phyloP scores from a whole-genome alignment of 2,888 invertebrate species.

The Hydropsyche betteni region DNA sequence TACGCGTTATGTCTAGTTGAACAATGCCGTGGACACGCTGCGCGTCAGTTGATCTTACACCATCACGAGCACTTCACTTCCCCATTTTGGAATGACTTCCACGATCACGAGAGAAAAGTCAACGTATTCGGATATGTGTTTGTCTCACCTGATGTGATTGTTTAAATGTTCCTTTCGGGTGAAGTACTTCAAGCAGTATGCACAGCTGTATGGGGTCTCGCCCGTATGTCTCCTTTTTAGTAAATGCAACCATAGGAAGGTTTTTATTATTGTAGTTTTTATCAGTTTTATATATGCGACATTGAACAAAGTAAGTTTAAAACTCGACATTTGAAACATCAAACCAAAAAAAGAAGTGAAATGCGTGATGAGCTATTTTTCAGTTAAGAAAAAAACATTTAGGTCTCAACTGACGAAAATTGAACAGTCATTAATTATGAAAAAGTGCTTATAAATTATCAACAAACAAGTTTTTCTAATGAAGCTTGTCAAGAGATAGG shows the following conservation, averaged over 20 bases:
- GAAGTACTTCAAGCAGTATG: constrained; percentile 70
- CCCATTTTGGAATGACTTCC: constrained; percentile 30
- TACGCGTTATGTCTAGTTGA: background rate
- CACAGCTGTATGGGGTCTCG: constrained; percentile 81
- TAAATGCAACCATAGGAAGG: constrained; percentile 26
- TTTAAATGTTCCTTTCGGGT: constrained; percentile 71
- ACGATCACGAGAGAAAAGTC: constrained; percentile 15
- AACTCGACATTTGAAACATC: background rate
- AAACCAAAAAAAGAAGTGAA: constrained; percentile 30
- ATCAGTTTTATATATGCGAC: background rate
- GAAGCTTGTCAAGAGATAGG: too few species aligned
- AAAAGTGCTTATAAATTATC: too few species aligned
- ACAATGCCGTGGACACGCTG: background rate
- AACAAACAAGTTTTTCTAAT: too few species aligned
- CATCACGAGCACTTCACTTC: constrained; percentile 31
- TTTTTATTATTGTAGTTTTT: background rate
- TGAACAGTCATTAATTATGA: background rate
- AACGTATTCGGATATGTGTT: constrained; percentile 53
- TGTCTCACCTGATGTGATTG: constrained; percentile 64
- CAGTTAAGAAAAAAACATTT: background rate
- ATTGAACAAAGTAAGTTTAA: too few species aligned
- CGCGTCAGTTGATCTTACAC: constrained; percentile 17
- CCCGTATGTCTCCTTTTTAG: constrained; percentile 77
- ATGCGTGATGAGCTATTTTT: constrained; percentile 19
- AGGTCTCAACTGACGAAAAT: background rate